Base-by-base conservation (phyloP, 2,113 vertebrate genomes). In the Grantiella picta region DNA sequence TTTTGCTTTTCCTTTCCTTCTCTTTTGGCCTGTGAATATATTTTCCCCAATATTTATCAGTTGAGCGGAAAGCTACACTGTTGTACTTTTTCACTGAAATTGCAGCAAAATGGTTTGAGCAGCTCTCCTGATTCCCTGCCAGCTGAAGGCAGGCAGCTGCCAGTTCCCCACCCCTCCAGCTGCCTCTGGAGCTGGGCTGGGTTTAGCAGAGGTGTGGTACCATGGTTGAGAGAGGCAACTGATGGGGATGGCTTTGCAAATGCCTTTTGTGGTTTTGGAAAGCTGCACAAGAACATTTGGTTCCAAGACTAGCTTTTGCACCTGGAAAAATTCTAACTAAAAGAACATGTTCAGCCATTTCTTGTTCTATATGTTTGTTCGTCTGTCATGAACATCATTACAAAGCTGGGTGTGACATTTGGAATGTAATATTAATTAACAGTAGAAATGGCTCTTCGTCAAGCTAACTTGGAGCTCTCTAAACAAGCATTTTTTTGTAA, bases 121-220 rank as follows among this genome's bases (percentile, higher is more conserved):
- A 69, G 33, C 52, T 44, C 47, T 47, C 45, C n/a, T 38, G 36
- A n/a, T 33, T 40, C 25, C 29, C 33, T 82, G 93, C 77, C 91
- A 96, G 73, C 60, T 94, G 77, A 22, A 94, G 56, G 65, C 47
- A 49, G 15, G 9, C 15, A 53, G 69, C 61, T 89, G 91, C 89
- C 94, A 79, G 35, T 33, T 94, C 42, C 70, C 84, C 82, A 80
- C 87, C 90, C 63, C 45, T 94, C 81, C 93, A 92, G 89, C 91
- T 96, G 91, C 69, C 75, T 72, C 83, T 75, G 6, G 89, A 72
- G 31, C 38, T 63, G 16, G 45, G 78, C 54, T 91, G 82, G 63
- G 29, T 82, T 89, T 79, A 87, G 76, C 64, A 89, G 76, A 78
- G 76, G 56, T 92, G 78, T 65, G 71, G 59, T 56, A 14, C 29